Evolutionary conservation across 1,140 invertebrate species (phyloP), one percentile per base, ranked within the genome.

Genomic region (Papilio dardanus): DNA sequence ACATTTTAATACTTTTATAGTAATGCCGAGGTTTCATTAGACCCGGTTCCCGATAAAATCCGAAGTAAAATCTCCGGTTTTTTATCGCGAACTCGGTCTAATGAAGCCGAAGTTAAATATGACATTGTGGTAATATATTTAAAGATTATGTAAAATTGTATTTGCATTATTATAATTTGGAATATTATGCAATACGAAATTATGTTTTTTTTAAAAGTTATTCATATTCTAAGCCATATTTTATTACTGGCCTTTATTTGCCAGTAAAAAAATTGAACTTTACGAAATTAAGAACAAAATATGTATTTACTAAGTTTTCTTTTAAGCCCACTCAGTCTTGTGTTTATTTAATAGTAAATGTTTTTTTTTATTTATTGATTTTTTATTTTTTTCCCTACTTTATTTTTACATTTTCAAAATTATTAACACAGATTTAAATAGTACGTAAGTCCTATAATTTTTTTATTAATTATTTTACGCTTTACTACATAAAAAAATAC

Each of bases 271-370:
- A 46, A 14, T 6, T 24, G 21, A 21, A 65, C 7, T 69, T 33
- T 30, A 50, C n/a, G 14, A 21, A 50, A 46, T 71, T n/a, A 46
- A 28, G 37, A 71, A 71, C 68, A 71, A 71, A n/a, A 71, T 46
- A n/a, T 71, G 40, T 42, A 24, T 71, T 40, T 46, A 31, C 50
- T 50, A 40, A 71, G 54, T 80, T 83, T 83, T 80, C 80, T 76
- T 84, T 83, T 84, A 74, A 66, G 54, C 71, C 65, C 69, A 71
- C 68, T 75, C 81, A 79, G 65, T 75, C 84, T 80, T 79, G 77
- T 77, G 79, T 81, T 82, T 86, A 84, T 87, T 86, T 76, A 68
- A 82, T 78, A 88, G 83, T 86, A 87, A 88, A 86, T 74, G 77
- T 82, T 86, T 85, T 83, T 81, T 83, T 86, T 84, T 83, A 75